Evolutionary conservation across 2,888 invertebrate genomes (phyloP), one percentile per base, ranked within the genome.

Genomic region (Tenthredo distinguenda): DNA sequence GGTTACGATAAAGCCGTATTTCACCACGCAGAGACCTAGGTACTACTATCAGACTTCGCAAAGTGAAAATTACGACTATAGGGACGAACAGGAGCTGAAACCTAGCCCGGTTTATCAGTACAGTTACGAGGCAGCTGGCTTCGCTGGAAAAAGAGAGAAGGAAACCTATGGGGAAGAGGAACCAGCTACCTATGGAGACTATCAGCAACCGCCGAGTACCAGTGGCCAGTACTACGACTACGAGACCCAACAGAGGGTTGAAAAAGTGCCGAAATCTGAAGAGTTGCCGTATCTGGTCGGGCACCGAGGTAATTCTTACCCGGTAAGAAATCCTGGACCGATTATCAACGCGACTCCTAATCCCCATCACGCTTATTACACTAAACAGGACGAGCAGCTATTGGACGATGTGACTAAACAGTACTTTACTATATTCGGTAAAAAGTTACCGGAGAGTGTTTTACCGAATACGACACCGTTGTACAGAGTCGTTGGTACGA

Each of bases 331-430:
- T 0, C 89, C 90, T 1, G 90, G 93, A 2, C 89, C 93, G 0
- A 90, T 94, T 18, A 93, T 90, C 9, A 89, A 91, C n/a, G 86
- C 87, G 2, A 96, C 96, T 9, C 93, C 95, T 26, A 95, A 94
- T 89, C 95, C 96, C 9, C 94, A 95, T 91, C 95, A 96, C 89
- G 95, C 95, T 55, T 96, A 96, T 92, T 96, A 96, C 93, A 96
- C 96, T 18, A 96, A 96, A 91, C 96, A 96, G 87, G 95, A 95
- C 91, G 95, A 96, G 90, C 95, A 95, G 85, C 95, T 96, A 87
- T 94, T 96, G 86, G 96, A 97, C 89, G 96, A 97, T 89, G 96
- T 96, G 85, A 96, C 97, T 4, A 96, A 96, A 91, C 96, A 96
- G 90, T 96, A 96, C 85, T 97, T 96, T 90, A 96, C 96, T 43